phyloP scores from a whole-genome alignment of 2,113 vertebrate species.

The Albula glossodonta region DNA sequence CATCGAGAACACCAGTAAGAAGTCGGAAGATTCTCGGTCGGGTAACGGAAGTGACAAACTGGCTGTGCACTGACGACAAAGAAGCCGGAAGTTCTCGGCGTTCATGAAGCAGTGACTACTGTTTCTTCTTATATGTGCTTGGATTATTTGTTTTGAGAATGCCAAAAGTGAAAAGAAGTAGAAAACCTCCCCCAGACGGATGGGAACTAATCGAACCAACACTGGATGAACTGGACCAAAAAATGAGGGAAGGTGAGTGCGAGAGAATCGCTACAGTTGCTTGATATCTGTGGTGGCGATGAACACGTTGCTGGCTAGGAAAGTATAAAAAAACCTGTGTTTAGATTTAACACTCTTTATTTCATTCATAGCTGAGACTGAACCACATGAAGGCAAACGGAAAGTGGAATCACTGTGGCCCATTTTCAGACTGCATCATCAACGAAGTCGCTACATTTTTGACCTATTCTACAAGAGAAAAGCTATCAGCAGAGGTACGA shows the following conservation, averaged over 20 bases:
- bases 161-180: slow-evolving; percentile 97
- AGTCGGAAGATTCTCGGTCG: too few relatives aligned
- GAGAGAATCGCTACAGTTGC: neutral
- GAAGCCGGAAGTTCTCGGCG: neutral
- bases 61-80: neutral
- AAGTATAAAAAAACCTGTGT: neutral
- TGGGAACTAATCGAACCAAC: slow-evolving; percentile 98
- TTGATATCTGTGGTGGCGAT: neutral
- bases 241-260: slow-evolving; percentile 96
- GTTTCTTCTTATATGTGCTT: neutral
- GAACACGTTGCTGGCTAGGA: neutral
- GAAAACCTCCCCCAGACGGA: slow-evolving; percentile 93
- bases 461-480: slow-evolving; percentile 97
- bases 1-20: too few relatives aligned
- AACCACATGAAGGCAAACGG: slow-evolving; percentile 93
- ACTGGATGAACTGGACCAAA: slow-evolving; percentile 94
- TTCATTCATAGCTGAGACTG: slow-evolving; percentile 81
- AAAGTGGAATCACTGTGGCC: slow-evolving; percentile 98
- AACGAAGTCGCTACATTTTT: slow-evolving; percentile 94
- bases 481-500: slow-evolving; percentile 95
- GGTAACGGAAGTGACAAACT: too few relatives aligned
- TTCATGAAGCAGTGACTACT: neutral
- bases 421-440: slow-evolving; percentile 96
- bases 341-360: neutral
- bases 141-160: slow-evolving; percentile 56